Evolutionary conservation across 2,888 invertebrate genomes (phyloP).

Genomic region (Halocaridina rubra): DNA sequence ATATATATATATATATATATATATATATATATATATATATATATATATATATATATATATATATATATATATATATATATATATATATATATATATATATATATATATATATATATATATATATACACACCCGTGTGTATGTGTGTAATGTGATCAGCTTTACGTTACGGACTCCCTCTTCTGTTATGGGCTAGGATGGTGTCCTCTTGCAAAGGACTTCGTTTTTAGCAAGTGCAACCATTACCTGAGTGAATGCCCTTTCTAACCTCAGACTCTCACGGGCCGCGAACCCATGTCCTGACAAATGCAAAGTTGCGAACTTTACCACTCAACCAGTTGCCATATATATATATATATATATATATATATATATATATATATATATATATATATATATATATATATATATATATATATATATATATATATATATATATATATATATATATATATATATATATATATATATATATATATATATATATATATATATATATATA

Average conservation of each 20-base stretch:
- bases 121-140: too few species aligned
- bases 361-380: slow-evolving; percentile 23
- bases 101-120: background rate
- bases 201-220: too few species aligned
- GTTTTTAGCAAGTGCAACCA: too few species aligned
- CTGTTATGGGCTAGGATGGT: too few species aligned
- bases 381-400: slow-evolving; percentile 31
- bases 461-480: slow-evolving; percentile 36
- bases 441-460: slow-evolving; percentile 36
- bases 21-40: slow-evolving; percentile 6
- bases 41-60: background rate
- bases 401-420: slow-evolving; percentile 21
- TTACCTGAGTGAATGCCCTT: too few species aligned
- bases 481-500: slow-evolving; percentile 36
- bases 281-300: too few species aligned
- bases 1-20: slow-evolving; percentile 30
- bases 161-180: too few species aligned
- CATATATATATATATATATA: slow-evolving; percentile 11
- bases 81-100: background rate
- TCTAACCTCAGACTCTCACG: too few species aligned
- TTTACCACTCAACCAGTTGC: too few species aligned
- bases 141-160: too few species aligned
- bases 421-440: slow-evolving; percentile 24
- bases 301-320: too few species aligned
- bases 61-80: background rate